Evolutionary conservation across 2,888 invertebrate species (phyloP).

Genomic region (Zele albiditarsus): DNA sequence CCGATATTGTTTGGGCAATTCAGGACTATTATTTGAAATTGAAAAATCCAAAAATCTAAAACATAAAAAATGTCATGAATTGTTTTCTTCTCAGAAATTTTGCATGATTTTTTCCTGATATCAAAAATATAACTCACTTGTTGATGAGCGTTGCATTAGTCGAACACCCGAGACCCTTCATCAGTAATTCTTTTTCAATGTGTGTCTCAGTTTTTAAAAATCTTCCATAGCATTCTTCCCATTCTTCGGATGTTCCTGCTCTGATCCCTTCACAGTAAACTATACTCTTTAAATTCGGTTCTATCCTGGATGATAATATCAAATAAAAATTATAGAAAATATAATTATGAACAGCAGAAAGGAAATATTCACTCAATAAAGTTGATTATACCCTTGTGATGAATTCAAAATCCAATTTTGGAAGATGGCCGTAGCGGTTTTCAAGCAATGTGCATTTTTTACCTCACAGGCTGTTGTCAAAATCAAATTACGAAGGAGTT

Average conservation of each 20-base stretch:
- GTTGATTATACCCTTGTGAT: neutral
- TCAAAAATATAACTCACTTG: slow-evolving; percentile 26
- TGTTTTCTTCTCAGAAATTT: neutral
- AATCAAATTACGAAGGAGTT: slow-evolving; percentile 57
- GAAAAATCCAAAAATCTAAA: slow-evolving; percentile 48
- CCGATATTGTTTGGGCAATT: slow-evolving; percentile 59
- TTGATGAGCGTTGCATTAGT: slow-evolving; percentile 45
- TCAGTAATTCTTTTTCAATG: slow-evolving; percentile 52
- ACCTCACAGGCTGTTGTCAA: slow-evolving; percentile 57
- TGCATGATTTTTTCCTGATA: neutral
- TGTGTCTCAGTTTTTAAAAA: slow-evolving; percentile 50
- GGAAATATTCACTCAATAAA: neutral
- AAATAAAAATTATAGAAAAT: neutral
- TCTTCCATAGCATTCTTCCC: slow-evolving; percentile 47
- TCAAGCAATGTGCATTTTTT: slow-evolving; percentile 54
- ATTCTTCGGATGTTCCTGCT: slow-evolving; percentile 42
- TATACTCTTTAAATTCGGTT: slow-evolving; percentile 49
- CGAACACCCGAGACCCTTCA: slow-evolving; percentile 52
- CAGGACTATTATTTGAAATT: slow-evolving; percentile 41
- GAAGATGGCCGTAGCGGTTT: slow-evolving; percentile 53
- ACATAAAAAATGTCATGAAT: neutral
- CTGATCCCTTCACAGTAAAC: slow-evolving; percentile 53
- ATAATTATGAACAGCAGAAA: neutral
- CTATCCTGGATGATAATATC: slow-evolving; percentile 43
- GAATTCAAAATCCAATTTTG: slow-evolving; percentile 54